These are phyloP conservation scores for Misgurnus mizolepis DNA, from an alignment of 2,113 vertebrate species.

Conservation along the genomic window DNA sequence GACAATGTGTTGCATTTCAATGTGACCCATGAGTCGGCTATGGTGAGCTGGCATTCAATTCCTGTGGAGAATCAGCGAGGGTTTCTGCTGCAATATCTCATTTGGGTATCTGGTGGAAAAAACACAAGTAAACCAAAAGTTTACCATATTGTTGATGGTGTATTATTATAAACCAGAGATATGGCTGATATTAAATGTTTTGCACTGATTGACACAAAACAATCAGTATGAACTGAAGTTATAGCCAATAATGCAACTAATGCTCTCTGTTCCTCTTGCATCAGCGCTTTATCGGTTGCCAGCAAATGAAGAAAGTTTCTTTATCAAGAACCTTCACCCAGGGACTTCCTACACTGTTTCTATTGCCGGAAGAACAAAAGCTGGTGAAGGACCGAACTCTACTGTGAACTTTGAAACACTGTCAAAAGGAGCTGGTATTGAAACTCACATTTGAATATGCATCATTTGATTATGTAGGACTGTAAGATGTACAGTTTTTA, in stretches of 20 bases:
- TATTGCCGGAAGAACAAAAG: conserved; percentile 42
- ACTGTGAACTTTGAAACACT: conserved; percentile 31
- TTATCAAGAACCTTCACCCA: conserved; percentile 33
- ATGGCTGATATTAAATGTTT: too few species aligned
- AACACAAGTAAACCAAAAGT: conserved; percentile 26
- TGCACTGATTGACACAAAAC: neutral
- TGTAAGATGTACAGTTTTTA: neutral
- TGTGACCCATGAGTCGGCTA: conserved; percentile 53
- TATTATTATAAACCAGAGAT: too few species aligned
- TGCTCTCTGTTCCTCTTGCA: conserved; percentile 2
- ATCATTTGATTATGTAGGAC: neutral
- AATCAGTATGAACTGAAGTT: neutral
- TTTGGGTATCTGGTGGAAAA: conserved; percentile 58
- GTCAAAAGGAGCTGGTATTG: conserved; percentile 1
- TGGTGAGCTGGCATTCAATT: conserved; percentile 67
- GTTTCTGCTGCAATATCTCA: conserved; percentile 67
- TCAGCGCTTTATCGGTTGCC: conserved; percentile 16
- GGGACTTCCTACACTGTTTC: conserved; percentile 29
- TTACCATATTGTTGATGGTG: neutral
- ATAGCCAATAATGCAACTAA: neutral
- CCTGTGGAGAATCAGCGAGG: conserved; percentile 59
- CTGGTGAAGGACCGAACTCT: conserved; percentile 42
- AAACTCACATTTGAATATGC: neutral
- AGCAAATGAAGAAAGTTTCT: conserved; percentile 38
- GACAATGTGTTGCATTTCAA: conserved; percentile 40